These are phyloP conservation scores for Apis florea DNA, from an alignment of 1,140 invertebrate species.

Conservation along the genomic window DNA sequence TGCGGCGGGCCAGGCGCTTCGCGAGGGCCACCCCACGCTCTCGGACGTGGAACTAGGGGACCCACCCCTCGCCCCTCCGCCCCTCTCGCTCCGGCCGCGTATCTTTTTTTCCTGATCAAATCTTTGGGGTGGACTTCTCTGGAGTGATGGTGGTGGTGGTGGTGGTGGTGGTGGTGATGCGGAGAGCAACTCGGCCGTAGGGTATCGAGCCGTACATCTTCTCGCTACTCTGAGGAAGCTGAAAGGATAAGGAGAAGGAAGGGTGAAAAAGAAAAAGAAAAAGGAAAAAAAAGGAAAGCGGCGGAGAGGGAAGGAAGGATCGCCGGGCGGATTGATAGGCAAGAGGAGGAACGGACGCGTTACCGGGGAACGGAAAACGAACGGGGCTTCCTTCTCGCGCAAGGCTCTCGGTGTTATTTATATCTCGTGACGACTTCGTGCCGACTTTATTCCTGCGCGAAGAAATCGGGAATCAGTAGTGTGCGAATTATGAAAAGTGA, in stretches of 20 bases:
- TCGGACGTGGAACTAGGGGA: constrained; percentile 57
- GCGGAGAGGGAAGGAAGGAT: neutral
- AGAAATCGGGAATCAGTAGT: neutral
- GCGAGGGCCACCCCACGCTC: constrained; percentile 59
- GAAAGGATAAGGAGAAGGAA: constrained; percentile 59
- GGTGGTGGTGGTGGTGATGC: constrained; percentile 27
- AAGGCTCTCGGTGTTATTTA: constrained; percentile 1
- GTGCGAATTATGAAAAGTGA: neutral
- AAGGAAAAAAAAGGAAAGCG: neutral
- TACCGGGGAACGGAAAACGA: constrained; percentile 4
- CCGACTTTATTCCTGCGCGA: neutral
- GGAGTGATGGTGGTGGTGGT: no score
- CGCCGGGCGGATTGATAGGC: neutral
- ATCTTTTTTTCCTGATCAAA: constrained; percentile 65
- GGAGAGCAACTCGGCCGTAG: constrained; percentile 60
- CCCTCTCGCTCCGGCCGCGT: constrained; percentile 31
- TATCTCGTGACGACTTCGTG: neutral
- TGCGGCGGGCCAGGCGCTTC: constrained; percentile 60
- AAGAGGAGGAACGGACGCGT: neutral
- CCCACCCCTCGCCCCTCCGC: constrained; percentile 66
- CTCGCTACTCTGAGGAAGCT: constrained; percentile 54
- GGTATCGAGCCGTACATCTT: constrained; percentile 64
- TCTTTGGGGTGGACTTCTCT: constrained; percentile 67
- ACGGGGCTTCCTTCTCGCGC: neutral
- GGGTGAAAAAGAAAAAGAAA: neutral